These are phyloP conservation scores for Laterallus jamaicensis DNA, from an alignment of 2,113 vertebrate genomes.

Conservation along the genomic window DNA sequence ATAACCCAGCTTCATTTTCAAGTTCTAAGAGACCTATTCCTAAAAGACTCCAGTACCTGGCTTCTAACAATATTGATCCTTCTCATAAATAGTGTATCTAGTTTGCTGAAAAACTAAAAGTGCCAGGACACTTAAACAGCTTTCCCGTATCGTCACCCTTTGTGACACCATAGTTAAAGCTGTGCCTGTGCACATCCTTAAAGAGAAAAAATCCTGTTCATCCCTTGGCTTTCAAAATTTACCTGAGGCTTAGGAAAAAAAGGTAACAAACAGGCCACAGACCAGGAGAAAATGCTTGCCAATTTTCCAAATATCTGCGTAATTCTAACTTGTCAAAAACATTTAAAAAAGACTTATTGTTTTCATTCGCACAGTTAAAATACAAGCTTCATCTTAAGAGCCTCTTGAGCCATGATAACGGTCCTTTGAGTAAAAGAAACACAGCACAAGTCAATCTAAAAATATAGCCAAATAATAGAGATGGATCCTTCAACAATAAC, in stretches of 20 bases:
- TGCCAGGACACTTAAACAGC: slow-evolving; percentile 32
- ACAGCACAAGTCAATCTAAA: slow-evolving; percentile 22
- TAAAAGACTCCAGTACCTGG: slow-evolving; percentile 57
- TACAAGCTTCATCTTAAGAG: slow-evolving; percentile 40
- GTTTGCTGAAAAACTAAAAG: slow-evolving; percentile 54
- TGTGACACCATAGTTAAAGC: not conserved
- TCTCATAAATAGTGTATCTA: slow-evolving; percentile 68
- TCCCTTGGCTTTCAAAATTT: not conserved
- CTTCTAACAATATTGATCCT: slow-evolving; percentile 63
- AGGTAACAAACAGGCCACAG: not conserved
- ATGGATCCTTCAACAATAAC: slow-evolving; percentile 3
- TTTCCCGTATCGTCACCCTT: slow-evolving; percentile 13
- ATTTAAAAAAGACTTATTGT: slow-evolving; percentile 36
- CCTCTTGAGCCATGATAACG: slow-evolving; percentile 51
- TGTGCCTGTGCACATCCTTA: not conserved
- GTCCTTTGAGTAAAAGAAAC: slow-evolving; percentile 47
- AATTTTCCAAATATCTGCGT: slow-evolving; percentile 12
- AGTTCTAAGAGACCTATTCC: slow-evolving; percentile 42
- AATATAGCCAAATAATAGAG: slow-evolving; percentile 45
- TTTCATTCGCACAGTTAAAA: slow-evolving; percentile 54
- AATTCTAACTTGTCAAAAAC: slow-evolving; percentile 25
- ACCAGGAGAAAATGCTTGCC: not conserved
- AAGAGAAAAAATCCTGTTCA: not conserved
- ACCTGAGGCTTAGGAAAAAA: not conserved
- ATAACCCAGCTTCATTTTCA: not conserved